Evolutionary conservation across 2,888 invertebrate species (phyloP).

Genomic region (Patella ulyssiponensis): DNA sequence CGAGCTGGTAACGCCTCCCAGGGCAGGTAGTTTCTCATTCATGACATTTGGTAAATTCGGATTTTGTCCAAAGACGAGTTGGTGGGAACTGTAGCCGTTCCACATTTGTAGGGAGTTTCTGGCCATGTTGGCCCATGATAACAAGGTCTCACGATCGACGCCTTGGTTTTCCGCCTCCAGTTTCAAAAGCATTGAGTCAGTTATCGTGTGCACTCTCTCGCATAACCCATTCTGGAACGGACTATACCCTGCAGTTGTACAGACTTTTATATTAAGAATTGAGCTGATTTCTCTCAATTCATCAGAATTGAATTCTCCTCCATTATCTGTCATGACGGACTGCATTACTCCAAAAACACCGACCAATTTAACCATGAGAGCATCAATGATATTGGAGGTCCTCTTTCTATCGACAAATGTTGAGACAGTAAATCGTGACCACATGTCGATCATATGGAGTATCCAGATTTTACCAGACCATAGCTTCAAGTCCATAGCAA

Average conservation of each 20-base stretch:
- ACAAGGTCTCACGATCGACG: neutral
- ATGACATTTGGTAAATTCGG: slow-evolving; percentile 10
- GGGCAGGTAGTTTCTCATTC: neutral
- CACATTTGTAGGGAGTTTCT: slow-evolving; percentile 20
- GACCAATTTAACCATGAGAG: neutral
- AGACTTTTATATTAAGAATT: slow-evolving; percentile 17
- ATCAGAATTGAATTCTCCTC: neutral
- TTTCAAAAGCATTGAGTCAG: slow-evolving; percentile 24
- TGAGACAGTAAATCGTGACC: slow-evolving; percentile 18
- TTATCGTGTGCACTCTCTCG: slow-evolving; percentile 25
- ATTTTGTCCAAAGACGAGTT: slow-evolving; percentile 14
- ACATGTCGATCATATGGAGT: slow-evolving; percentile 23
- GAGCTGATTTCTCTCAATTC: slow-evolving; percentile 14
- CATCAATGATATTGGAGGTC: slow-evolving; percentile 3
- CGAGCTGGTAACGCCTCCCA: neutral
- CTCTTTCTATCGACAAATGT: slow-evolving; percentile 11
- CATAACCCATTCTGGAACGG: slow-evolving; percentile 17
- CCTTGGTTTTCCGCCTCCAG: slow-evolving; percentile 15
- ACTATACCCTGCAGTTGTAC: slow-evolving; percentile 26
- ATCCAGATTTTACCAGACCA: slow-evolving; percentile 14
- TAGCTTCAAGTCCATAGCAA: slow-evolving; percentile 22
- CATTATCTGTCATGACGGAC: slow-evolving; percentile 7
- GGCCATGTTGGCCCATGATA: slow-evolving; percentile 26
- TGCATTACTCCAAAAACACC: slow-evolving; percentile 11
- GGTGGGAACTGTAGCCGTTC: slow-evolving; percentile 20